Evolutionary conservation across 2,113 vertebrate species (phyloP).

Genomic region (Xiphorhynchus elegans): DNA sequence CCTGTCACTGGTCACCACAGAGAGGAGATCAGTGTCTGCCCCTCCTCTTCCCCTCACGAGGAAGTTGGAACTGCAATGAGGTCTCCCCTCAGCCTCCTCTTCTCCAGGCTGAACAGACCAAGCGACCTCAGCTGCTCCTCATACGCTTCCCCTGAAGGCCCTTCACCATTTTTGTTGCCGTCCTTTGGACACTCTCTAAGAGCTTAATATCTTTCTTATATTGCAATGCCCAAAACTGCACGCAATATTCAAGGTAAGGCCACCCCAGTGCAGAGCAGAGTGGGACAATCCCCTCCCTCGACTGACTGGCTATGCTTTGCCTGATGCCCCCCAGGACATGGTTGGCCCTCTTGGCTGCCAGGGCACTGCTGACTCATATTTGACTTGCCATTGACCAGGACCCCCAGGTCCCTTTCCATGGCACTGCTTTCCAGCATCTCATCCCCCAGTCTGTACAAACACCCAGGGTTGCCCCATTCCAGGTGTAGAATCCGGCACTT

Average conservation of each 20-base stretch:
- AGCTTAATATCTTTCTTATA: neutral
- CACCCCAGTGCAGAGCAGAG: neutral
- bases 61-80: neutral
- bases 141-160: neutral
- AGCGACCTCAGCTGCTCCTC: neutral
- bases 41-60: neutral
- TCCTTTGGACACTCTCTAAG: neutral
- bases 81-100: neutral
- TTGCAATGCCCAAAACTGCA: too few relatives aligned
- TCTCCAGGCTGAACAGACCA: neutral
- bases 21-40: neutral
- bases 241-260: neutral
- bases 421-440: neutral
- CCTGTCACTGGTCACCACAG: neutral
- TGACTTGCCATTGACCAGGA: neutral
- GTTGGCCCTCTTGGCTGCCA: neutral
- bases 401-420: neutral
- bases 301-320: neutral
- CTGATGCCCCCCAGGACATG: neutral
- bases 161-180: neutral
- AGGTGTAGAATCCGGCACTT: neutral
- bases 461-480: neutral
- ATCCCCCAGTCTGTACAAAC: neutral
- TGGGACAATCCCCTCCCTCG: neutral
- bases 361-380: neutral